Conservation (phyloP, 64 coral and sea anemone species). For the Trachythela sp. region DNA sequence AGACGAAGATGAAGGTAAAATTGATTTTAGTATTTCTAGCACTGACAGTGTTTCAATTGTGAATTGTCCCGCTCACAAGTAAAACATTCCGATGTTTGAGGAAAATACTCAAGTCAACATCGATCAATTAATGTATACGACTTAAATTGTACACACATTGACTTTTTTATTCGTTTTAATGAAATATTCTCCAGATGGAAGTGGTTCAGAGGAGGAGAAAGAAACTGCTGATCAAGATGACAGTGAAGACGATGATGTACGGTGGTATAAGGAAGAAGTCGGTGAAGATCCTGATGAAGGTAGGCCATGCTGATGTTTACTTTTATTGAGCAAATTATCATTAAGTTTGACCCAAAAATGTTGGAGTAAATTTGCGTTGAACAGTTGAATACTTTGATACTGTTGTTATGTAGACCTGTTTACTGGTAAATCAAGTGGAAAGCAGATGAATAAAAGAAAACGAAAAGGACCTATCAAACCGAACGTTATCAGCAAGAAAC, state of each 20-base stretch:
- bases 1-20: slow-evolving; percentile 27
- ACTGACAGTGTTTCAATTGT: too few relatives aligned
- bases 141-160: too few relatives aligned
- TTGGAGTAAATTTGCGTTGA: not conserved
- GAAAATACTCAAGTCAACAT: too few relatives aligned
- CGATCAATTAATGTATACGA: too few relatives aligned
- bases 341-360: too few relatives aligned
- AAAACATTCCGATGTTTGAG: too few relatives aligned
- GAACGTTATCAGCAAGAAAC: not conserved
- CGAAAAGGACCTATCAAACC: not conserved
- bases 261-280: slow-evolving; percentile 86
- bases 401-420: not conserved
- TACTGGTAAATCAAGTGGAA: not conserved
- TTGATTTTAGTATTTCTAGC: not conserved
- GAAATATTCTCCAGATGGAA: not conserved
- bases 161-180: too few relatives aligned
- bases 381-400: not conserved
- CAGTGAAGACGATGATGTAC: slow-evolving; percentile 54
- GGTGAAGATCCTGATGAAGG: slow-evolving; percentile 86
- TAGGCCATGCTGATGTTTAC: too few relatives aligned
- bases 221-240: slow-evolving; percentile 34
- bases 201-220: not conserved
- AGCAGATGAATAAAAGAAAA: not conserved
- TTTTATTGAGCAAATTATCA: too few relatives aligned
- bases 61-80: too few relatives aligned